Conservation (phyloP, 1,140 invertebrate genomes). For the Teleogryllus occipitalis region DNA sequence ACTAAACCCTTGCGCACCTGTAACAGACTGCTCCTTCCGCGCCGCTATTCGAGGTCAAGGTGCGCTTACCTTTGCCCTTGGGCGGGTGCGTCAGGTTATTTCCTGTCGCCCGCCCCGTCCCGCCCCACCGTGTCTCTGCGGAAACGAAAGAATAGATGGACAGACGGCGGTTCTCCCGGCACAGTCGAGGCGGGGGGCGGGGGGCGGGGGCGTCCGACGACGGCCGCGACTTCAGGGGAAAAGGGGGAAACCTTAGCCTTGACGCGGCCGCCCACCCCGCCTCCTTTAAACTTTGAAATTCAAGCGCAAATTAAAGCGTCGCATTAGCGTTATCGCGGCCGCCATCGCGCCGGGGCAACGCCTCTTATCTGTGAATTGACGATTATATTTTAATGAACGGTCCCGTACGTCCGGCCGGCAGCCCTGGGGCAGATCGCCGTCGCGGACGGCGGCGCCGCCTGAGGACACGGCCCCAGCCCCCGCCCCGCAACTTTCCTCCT, state of each 20-base stretch:
- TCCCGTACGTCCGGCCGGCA: neutral
- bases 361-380: neutral
- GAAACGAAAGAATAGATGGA: too few species aligned
- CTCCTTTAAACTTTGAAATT: neutral
- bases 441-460: too few species aligned
- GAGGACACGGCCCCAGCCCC: neutral
- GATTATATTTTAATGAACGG: constrained; percentile 2
- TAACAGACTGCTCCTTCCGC: too few species aligned
- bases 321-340: neutral
- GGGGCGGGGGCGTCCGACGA: neutral
- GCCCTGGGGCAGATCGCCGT: neutral
- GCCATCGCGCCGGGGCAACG: neutral
- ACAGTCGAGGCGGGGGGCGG: too few species aligned
- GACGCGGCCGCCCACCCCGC: neutral
- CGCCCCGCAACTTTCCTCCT: neutral
- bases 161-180: too few species aligned
- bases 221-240: too few species aligned
- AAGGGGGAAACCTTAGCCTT: neutral
- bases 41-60: too few species aligned
- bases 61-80: too few species aligned
- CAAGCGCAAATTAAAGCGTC: neutral
- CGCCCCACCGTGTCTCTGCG: too few species aligned
- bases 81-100: too few species aligned
- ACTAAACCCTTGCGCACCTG: too few species aligned
- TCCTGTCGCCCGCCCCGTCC: too few species aligned